Percentiles rank a stretch among this genome's conserved stretches.
Conservation (phyloP, 2,888 invertebrate species). For the Lymantria monacha region DNA sequence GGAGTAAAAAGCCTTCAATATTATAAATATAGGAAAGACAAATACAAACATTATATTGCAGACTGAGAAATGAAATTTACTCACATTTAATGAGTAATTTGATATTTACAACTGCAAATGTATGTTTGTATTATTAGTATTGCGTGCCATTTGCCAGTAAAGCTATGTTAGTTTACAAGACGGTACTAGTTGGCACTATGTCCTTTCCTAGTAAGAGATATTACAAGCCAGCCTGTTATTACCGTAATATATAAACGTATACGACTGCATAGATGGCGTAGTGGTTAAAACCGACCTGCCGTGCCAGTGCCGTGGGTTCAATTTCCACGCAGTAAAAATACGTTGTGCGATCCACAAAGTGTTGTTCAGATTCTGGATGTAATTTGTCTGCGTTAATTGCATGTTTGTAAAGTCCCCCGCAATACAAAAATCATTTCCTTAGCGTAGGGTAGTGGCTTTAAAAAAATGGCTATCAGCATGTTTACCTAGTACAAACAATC, state of each 20-base stretch:
- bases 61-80: background rate
- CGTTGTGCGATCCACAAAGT: too few species aligned
- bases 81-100: constrained; percentile 5
- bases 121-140: constrained; percentile 17
- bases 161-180: constrained; percentile 34
- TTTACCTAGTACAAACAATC: too few species aligned
- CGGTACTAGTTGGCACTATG: constrained; percentile 49
- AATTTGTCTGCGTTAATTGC: too few species aligned
- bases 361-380: too few species aligned
- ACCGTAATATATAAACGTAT: background rate
- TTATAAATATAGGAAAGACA: background rate
- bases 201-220: constrained; percentile 32
- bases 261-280: too few species aligned
- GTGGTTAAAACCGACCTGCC: too few species aligned
- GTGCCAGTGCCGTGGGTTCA: too few species aligned
- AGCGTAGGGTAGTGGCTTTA: too few species aligned
- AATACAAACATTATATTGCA: background rate
- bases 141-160: constrained; percentile 42
- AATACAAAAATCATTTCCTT: too few species aligned
- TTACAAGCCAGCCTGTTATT: constrained; percentile 6
- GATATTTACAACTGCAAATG: constrained; percentile 13
- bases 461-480: too few species aligned
- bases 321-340: too few species aligned
- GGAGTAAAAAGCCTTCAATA: constrained; percentile 2
- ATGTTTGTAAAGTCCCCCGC: too few species aligned